A percentile compares a stretch with the other conserved stretches of the same genome.
phyloP scores from a whole-genome alignment of 2,888 invertebrate species.

The Drosophila cracens region DNA sequence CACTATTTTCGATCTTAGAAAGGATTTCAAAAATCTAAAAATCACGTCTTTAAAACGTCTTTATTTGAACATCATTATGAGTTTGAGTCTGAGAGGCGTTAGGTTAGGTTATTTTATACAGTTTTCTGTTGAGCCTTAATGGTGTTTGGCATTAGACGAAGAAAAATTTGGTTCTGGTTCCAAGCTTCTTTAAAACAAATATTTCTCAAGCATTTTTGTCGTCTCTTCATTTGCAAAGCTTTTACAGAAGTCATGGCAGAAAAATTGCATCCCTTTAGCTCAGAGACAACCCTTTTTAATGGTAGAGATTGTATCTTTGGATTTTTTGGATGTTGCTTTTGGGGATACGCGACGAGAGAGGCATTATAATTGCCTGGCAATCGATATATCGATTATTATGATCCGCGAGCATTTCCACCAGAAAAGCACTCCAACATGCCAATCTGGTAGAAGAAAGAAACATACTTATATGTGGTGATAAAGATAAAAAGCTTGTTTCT shows the following conservation, averaged over 20 bases:
- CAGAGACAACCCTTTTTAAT: neutral
- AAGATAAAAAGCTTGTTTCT: neutral
- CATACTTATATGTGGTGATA: neutral
- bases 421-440: neutral
- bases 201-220: neutral
- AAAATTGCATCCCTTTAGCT: neutral
- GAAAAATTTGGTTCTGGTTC: no score
- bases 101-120: neutral
- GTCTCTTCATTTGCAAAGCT: neutral
- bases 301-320: neutral
- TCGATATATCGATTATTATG: neutral
- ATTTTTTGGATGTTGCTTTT: neutral
- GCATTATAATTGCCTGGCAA: neutral
- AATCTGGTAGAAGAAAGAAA: neutral
- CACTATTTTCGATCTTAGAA: neutral
- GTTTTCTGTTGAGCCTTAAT: neutral
- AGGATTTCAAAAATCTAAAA: neutral
- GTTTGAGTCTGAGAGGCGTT: neutral
- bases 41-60: neutral
- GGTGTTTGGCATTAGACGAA: neutral
- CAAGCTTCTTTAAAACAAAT: neutral
- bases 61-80: neutral
- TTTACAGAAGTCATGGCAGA: neutral
- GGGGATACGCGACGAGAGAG: neutral
- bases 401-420: neutral